Conservation (phyloP, 1,140 invertebrate genomes). For the Batillaria attramentaria region DNA sequence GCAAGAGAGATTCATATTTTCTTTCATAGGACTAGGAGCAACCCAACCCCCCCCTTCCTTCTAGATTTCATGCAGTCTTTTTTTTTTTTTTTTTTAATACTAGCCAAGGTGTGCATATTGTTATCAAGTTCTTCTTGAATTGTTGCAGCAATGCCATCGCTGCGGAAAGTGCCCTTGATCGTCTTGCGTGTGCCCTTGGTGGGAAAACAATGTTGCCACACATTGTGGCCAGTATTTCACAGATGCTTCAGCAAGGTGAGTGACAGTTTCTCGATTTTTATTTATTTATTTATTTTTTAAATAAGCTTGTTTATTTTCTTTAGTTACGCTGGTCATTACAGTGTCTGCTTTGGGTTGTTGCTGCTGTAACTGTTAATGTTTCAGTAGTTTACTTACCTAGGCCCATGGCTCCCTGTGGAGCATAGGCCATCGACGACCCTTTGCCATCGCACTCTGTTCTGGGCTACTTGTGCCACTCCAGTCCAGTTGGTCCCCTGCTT, state of each 20-base stretch:
- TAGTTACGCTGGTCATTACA: not conserved
- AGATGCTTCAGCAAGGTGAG: conserved; percentile 87
- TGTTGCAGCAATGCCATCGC: conserved; percentile 88
- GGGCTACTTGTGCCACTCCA: too few species aligned
- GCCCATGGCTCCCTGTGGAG: too few species aligned
- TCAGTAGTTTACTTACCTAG: too few species aligned
- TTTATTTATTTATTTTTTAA: not conserved
- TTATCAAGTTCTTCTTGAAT: too few species aligned
- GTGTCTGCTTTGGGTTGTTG: not conserved
- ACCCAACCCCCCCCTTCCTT: not conserved
- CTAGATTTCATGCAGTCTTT: not conserved
- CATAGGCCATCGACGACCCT: too few species aligned
- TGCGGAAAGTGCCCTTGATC: conserved; percentile 96
- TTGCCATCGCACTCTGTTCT: too few species aligned
- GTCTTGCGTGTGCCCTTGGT: conserved; percentile 89
- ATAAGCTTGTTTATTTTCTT: not conserved
- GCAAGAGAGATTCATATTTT: not conserved
- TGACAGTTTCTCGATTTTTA: conserved; percentile 64
- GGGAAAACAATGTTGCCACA: conserved; percentile 95
- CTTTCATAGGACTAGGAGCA: not conserved
- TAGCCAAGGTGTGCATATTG: not conserved
- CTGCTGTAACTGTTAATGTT: not conserved
- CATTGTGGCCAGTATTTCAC: conserved; percentile 87
- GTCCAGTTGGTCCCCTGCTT: too few species aligned
- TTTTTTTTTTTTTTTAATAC: not conserved